Conservation (phyloP, 2,113 vertebrate genomes). For the Chamaea fasciata region DNA sequence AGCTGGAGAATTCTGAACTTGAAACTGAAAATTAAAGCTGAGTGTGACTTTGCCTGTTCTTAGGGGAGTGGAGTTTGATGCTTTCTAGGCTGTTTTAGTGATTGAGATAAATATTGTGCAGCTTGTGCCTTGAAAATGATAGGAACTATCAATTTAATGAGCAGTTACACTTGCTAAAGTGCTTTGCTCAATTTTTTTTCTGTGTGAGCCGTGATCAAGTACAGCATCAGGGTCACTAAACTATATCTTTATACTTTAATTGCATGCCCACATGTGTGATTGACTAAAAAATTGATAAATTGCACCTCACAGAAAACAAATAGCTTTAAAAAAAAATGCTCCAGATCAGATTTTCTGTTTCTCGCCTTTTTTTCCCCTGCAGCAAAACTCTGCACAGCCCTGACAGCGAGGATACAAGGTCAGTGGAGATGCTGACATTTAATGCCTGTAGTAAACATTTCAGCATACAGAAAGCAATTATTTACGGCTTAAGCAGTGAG, state of each 20-base stretch:
- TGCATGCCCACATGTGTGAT: neutral
- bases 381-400: neutral
- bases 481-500: conserved; percentile 21
- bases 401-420: neutral
- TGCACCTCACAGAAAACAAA: neutral
- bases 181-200: neutral
- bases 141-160: neutral
- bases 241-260: neutral
- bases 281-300: neutral
- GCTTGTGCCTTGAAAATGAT: neutral
- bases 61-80: neutral
- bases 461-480: neutral
- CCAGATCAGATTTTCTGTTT: neutral
- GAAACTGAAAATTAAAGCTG: neutral
- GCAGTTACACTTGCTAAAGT: neutral
- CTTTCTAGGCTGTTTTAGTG: neutral
- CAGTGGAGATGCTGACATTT: conserved; percentile 24
- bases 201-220: neutral
- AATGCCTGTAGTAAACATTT: conserved; percentile 16
- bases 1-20: neutral
- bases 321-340: neutral
- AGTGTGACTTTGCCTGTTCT: neutral
- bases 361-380: neutral
- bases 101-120: neutral
- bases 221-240: neutral